Conservation (phyloP, 2,888 invertebrate species). For the Troides oblongomaculatus region DNA sequence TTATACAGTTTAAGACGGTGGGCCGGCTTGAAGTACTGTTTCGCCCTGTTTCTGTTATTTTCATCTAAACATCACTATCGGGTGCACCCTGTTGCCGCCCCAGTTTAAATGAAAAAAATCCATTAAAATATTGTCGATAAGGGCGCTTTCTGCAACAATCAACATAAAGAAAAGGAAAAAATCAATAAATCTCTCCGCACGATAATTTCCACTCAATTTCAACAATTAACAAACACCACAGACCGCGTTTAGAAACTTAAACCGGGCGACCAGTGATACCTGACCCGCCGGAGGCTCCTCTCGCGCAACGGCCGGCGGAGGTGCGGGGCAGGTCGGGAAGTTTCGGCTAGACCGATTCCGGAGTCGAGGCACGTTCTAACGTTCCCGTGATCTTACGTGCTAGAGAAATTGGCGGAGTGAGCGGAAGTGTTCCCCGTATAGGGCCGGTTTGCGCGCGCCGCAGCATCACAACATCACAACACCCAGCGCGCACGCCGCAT, state of each 20-base stretch:
- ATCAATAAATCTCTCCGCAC: constrained; percentile 31
- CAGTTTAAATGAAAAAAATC: too few species aligned
- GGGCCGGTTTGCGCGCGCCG: constrained; percentile 42
- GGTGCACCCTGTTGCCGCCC: too few species aligned
- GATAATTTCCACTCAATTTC: constrained; percentile 56
- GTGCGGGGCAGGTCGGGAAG: constrained; percentile 32
- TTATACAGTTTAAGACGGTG: too few species aligned
- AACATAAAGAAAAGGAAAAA: not conserved
- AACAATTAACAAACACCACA: constrained; percentile 50
- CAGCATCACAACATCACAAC: constrained; percentile 33
- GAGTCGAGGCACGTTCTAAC: constrained; percentile 52
- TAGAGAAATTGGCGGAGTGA: constrained; percentile 52
- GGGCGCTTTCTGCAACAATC: too few species aligned
- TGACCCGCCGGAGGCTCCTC: constrained; percentile 27
- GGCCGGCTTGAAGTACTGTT: too few species aligned
- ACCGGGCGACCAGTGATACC: constrained; percentile 36
- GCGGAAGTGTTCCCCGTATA: constrained; percentile 48
- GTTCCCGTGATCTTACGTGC: constrained; percentile 57
- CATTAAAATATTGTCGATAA: too few species aligned
- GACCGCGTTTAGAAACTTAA: constrained; percentile 50
- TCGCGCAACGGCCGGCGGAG: constrained; percentile 2
- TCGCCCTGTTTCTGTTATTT: too few species aligned
- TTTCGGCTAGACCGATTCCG: constrained; percentile 40
- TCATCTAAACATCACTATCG: too few species aligned
- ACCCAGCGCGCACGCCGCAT: too few species aligned